Percentiles rank a stretch among this genome's conserved stretches.
These are phyloP conservation scores for Pinctada fucata DNA, from an alignment of 2,888 invertebrate genomes.

Conservation along the genomic window DNA sequence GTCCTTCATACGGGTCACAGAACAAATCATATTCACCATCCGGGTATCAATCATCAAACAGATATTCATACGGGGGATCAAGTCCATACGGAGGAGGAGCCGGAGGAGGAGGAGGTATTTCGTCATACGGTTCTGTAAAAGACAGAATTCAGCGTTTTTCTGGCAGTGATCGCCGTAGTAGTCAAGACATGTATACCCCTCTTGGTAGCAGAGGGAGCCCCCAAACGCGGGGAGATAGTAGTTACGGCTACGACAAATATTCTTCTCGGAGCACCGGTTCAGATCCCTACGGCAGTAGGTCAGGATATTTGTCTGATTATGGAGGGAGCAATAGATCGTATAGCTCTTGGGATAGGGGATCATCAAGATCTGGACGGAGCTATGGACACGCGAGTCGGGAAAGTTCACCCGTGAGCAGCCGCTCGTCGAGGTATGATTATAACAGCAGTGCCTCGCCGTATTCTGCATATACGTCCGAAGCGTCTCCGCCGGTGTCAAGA, in stretches of 20 bases:
- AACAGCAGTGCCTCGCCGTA: conserved; percentile 69
- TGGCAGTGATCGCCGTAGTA: conserved; percentile 24
- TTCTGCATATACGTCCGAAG: conserved; percentile 63
- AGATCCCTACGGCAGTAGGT: conserved; percentile 62
- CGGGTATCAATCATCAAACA: conserved; percentile 24
- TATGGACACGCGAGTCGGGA: conserved; percentile 67
- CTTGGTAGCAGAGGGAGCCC: conserved; percentile 49
- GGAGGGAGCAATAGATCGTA: conserved; percentile 67
- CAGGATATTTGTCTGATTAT: conserved; percentile 71
- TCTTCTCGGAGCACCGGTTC: conserved; percentile 53
- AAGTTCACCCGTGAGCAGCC: conserved; percentile 64
- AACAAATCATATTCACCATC: conserved; percentile 37
- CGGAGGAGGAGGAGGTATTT: conserved; percentile 9
- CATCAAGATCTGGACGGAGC: conserved; percentile 60
- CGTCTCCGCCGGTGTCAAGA: conserved; percentile 58
- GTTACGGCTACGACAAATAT: conserved; percentile 54
- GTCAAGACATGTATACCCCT: conserved; percentile 57
- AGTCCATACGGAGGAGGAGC: conserved; percentile 20
- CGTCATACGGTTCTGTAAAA: conserved; percentile 55
- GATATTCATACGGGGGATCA: conserved; percentile 23
- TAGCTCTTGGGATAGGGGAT: conserved; percentile 67
- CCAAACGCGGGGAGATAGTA: conserved; percentile 39
- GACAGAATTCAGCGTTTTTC: conserved; percentile 64
- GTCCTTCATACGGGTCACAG: conserved; percentile 51
- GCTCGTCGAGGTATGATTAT: conserved; percentile 68